These are phyloP conservation scores for Luffia ferchaultella DNA, from an alignment of 2,888 invertebrate genomes.

Conservation along the genomic window DNA sequence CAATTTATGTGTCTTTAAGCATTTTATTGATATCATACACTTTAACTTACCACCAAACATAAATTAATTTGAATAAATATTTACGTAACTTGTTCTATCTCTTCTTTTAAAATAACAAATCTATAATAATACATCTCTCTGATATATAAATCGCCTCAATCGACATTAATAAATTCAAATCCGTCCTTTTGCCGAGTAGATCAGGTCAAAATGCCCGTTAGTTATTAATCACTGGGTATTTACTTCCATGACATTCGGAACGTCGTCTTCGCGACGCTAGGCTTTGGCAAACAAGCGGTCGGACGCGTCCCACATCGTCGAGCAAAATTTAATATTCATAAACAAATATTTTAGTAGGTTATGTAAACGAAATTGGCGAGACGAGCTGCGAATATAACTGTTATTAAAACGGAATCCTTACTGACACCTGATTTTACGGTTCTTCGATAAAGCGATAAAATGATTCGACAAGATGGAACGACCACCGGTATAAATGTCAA, in stretches of 20 bases:
- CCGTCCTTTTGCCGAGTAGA: slow-evolving; percentile 3
- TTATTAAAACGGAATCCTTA: neutral
- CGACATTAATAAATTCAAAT: slow-evolving; percentile 3
- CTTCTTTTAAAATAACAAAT: too few species aligned
- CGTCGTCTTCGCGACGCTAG: neutral
- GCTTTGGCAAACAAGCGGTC: neutral
- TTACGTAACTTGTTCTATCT: too few species aligned
- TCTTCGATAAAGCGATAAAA: neutral
- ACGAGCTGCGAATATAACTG: neutral
- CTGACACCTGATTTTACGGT: neutral
- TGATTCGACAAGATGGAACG: too few species aligned
- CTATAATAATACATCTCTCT: too few species aligned
- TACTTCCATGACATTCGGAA: slow-evolving; percentile 1
- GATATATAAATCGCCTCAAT: too few species aligned
- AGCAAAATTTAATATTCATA: slow-evolving; percentile 3
- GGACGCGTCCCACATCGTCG: slow-evolving; percentile 3
- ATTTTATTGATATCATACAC: too few species aligned
- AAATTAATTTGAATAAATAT: too few species aligned
- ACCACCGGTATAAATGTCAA: too few species aligned
- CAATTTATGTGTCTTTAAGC: too few species aligned
- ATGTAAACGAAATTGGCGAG: neutral
- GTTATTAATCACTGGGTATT: slow-evolving; percentile 4
- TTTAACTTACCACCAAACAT: too few species aligned
- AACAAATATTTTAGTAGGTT: neutral
- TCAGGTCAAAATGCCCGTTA: slow-evolving; percentile 6